Conservation (phyloP, 2,113 vertebrate genomes). For the Sylvia atricapilla region DNA sequence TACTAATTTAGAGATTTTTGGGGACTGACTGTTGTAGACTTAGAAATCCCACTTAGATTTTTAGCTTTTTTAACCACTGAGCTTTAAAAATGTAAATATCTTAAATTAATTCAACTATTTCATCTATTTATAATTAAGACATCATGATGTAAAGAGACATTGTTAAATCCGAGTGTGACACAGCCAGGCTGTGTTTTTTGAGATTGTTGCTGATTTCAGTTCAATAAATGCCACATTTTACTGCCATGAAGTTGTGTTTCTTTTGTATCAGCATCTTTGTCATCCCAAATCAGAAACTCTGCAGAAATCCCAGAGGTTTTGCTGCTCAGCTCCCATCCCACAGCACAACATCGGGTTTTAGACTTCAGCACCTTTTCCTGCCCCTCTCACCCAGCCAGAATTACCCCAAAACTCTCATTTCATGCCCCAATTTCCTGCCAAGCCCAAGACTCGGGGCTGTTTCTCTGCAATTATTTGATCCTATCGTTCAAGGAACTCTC, state of each 20-base stretch:
- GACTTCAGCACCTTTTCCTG: not conserved
- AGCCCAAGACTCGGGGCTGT: not conserved
- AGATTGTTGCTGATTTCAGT: not conserved
- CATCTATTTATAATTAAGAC: not conserved
- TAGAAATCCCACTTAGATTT: not conserved
- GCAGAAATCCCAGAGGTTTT: not conserved
- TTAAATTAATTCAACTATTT: not conserved
- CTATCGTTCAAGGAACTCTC: not conserved
- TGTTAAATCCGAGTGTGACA: not conserved
- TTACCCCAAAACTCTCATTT: not conserved
- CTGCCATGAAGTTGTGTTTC: not conserved
- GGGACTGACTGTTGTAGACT: not conserved
- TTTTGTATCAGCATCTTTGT: not conserved
- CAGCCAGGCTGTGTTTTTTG: not conserved
- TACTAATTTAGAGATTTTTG: not conserved
- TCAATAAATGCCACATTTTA: not conserved
- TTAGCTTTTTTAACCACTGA: not conserved
- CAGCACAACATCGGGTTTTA: fast-evolving
- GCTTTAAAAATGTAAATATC: not conserved
- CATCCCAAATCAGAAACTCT: not conserved
- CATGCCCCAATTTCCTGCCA: fast-evolving
- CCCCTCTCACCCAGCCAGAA: not conserved
- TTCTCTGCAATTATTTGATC: not conserved
- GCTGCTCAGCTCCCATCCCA: not conserved
- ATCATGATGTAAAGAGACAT: not conserved